Evolutionary conservation across 2,888 invertebrate species (phyloP).

Genomic region (Lacanobia wlatinum): DNA sequence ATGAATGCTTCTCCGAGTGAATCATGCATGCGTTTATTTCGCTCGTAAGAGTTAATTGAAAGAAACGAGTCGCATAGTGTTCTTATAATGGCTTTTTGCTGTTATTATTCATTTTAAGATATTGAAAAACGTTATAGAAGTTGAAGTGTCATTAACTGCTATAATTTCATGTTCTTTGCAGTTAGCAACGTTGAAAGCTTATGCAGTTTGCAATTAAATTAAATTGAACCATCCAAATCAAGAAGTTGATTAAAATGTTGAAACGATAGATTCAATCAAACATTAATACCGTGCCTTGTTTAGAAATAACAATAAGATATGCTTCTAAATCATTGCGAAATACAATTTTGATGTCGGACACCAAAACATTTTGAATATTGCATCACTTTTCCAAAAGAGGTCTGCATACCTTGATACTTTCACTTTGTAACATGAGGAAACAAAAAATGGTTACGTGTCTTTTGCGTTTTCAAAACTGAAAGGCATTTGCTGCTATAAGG

Average conservation of each 20-base stretch:
- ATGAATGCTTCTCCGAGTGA: conserved; percentile 20
- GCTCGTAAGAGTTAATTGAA: conserved; percentile 35
- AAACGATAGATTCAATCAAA: conserved; percentile 9
- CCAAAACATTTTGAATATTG: conserved; percentile 45
- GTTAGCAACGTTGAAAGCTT: neutral
- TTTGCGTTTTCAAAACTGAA: conserved; percentile 38
- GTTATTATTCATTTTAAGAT: conserved; percentile 14
- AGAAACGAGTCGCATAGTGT: conserved; percentile 19
- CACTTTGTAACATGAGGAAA: conserved; percentile 55
- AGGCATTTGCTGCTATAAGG: neutral
- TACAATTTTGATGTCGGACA: conserved; percentile 22
- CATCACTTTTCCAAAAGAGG: conserved; percentile 51
- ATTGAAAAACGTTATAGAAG: neutral
- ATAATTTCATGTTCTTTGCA: neutral
- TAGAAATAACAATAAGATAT: conserved; percentile 13
- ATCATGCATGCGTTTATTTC: conserved; percentile 36
- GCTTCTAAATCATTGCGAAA: conserved; percentile 4
- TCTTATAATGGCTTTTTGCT: conserved; percentile 7
- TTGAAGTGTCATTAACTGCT: neutral
- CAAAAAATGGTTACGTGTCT: conserved; percentile 39
- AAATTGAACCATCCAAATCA: neutral
- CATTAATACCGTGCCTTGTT: conserved; percentile 3
- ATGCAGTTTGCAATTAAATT: conserved; percentile 11
- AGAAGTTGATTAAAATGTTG: conserved; percentile 3
- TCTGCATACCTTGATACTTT: conserved; percentile 43